Evolutionary conservation across 2,797 vertebrate species (phyloP).

Genomic region (Onychomys arenicola): DNA sequence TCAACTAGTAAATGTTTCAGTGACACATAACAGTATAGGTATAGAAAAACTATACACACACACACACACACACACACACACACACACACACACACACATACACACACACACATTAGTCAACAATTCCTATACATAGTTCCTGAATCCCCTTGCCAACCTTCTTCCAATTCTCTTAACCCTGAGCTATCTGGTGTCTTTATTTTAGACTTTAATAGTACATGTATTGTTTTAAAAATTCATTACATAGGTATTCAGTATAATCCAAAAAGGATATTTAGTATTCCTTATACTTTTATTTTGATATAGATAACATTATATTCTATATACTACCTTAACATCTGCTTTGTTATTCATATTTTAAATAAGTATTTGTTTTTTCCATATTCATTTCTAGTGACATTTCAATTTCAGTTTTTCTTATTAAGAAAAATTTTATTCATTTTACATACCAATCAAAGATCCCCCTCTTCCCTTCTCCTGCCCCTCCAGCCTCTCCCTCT

Average conservation of each 20-base stretch:
- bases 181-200: not conserved
- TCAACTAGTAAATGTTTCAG: constrained; percentile 32
- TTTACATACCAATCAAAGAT: too few species aligned
- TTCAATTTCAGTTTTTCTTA: not conserved
- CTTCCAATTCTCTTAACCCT: not conserved
- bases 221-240: not conserved
- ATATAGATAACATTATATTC: not conserved
- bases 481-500: too few species aligned
- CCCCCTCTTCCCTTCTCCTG: too few species aligned
- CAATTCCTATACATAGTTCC: not conserved
- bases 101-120: too few species aligned
- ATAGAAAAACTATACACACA: not conserved
- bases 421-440: too few species aligned
- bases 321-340: not conserved
- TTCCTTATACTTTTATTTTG: not conserved
- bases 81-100: too few species aligned
- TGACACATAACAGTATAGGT: not conserved
- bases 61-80: too few species aligned
- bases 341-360: not conserved
- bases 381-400: not conserved
- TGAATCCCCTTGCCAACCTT: not conserved
- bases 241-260: not conserved
- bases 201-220: not conserved
- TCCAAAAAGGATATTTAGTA: not conserved
- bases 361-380: not conserved